Conservation (phyloP, 1,140 invertebrate genomes). For the Diorhabda elongata region DNA sequence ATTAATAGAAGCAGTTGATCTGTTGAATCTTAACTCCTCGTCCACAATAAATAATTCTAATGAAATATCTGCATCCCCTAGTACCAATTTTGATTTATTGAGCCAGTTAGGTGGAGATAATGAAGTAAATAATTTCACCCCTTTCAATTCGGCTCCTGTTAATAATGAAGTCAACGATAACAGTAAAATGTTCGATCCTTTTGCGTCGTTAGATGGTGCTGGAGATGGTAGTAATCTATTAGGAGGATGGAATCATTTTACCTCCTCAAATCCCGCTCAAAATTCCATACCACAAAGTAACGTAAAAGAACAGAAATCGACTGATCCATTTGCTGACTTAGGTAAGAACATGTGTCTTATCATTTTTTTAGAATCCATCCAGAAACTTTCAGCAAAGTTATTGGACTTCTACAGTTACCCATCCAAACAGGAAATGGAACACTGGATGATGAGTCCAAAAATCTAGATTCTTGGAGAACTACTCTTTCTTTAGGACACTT, state of each 20-base stretch:
- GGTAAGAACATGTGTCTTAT: constrained; percentile 18
- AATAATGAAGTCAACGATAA: constrained; percentile 12
- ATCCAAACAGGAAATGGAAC: no score
- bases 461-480: no score
- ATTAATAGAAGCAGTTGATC: constrained; percentile 47
- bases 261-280: constrained; percentile 15
- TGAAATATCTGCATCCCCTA: constrained; percentile 38
- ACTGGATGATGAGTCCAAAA: no score
- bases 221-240: constrained; percentile 31
- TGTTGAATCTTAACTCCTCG: constrained; percentile 51
- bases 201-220: constrained; percentile 35
- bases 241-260: constrained; percentile 35
- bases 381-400: no score
- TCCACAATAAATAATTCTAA: constrained; percentile 22
- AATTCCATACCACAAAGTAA: constrained; percentile 13
- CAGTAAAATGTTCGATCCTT: constrained; percentile 45
- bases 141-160: constrained; percentile 25
- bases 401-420: no score
- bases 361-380: no score
- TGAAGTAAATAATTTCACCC: constrained; percentile 27
- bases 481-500: no score
- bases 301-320: constrained; percentile 30
- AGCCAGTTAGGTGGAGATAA: constrained; percentile 50
- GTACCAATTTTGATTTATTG: constrained; percentile 60
- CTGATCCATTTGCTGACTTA: constrained; percentile 57